A percentile compares a stretch with the other conserved stretches of the same genome.
phyloP scores from a whole-genome alignment of 2,888 invertebrate genomes.

The Coenonympha arcania region DNA sequence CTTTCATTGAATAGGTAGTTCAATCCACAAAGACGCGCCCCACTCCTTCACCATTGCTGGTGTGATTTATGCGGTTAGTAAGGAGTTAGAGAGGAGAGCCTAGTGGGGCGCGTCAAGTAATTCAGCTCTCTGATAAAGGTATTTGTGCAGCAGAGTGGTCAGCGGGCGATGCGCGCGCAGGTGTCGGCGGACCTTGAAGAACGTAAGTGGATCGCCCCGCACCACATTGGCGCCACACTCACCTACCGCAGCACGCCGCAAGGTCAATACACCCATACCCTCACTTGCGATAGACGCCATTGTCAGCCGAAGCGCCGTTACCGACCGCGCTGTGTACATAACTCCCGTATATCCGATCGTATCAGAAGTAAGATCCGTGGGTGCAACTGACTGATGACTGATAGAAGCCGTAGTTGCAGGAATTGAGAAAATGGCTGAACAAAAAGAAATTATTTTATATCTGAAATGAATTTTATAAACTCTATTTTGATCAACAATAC shows the following conservation, averaged over 20 bases:
- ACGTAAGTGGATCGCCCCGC: constrained; percentile 78
- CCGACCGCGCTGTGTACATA: neutral
- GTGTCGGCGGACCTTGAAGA: constrained; percentile 84
- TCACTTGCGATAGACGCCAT: constrained; percentile 30
- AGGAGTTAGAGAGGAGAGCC: no score
- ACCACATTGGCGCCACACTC: constrained; percentile 85
- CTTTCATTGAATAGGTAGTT: no score
- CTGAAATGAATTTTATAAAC: neutral
- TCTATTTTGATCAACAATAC: neutral
- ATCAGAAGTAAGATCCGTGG: neutral
- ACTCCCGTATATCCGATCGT: neutral
- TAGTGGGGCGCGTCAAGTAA: neutral
- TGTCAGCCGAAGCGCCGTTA: neutral
- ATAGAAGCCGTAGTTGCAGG: neutral
- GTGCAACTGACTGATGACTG: neutral
- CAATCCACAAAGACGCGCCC: no score
- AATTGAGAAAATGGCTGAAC: neutral
- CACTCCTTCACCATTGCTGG: no score
- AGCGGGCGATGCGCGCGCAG: constrained; percentile 80
- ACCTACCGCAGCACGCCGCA: constrained; percentile 86
- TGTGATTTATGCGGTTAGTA: no score
- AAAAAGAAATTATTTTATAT: neutral
- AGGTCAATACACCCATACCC: constrained; percentile 73
- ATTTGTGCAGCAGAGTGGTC: constrained; percentile 62
- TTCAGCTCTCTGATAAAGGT: neutral